Evolutionary conservation across 1,140 invertebrate species (phyloP).

Genomic region (Neodiprion virginianus): DNA sequence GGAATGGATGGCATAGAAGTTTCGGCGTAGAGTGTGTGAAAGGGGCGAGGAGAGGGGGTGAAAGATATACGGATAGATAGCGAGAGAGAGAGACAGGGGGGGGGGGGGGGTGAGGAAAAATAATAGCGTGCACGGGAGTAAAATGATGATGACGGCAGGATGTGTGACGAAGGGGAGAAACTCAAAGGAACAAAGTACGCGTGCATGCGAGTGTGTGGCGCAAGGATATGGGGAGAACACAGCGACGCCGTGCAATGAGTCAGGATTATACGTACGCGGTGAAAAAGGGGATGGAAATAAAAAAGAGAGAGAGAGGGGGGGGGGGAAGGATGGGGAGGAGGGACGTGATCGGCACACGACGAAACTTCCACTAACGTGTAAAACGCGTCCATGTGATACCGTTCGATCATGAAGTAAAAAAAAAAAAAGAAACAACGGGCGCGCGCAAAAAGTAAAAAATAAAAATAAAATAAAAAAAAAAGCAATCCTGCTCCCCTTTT

Average conservation of each 20-base stretch:
- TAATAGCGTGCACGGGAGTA: constrained; percentile 20
- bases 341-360: too few species aligned
- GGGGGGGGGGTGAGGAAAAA: constrained; percentile 15
- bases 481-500: too few species aligned
- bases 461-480: too few species aligned
- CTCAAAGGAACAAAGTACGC: constrained; percentile 11
- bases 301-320: constrained; percentile 14
- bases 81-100: constrained; percentile 25
- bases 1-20: too few species aligned
- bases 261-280: constrained; percentile 31
- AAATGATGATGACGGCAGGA: constrained; percentile 31
- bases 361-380: too few species aligned
- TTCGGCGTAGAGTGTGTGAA: neutral
- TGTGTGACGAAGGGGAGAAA: constrained; percentile 15
- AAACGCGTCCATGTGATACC: too few species aligned
- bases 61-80: constrained; percentile 21
- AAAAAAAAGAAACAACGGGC: too few species aligned
- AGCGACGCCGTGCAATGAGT: constrained; percentile 20
- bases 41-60: constrained; percentile 6
- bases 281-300: neutral
- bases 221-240: constrained; percentile 13
- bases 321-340: too few species aligned
- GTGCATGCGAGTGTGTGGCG: constrained; percentile 5
- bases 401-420: too few species aligned
- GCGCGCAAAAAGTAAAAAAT: too few species aligned